Evolutionary conservation across 2,797 vertebrate species (phyloP).

Genomic region (Vireo griseus): DNA sequence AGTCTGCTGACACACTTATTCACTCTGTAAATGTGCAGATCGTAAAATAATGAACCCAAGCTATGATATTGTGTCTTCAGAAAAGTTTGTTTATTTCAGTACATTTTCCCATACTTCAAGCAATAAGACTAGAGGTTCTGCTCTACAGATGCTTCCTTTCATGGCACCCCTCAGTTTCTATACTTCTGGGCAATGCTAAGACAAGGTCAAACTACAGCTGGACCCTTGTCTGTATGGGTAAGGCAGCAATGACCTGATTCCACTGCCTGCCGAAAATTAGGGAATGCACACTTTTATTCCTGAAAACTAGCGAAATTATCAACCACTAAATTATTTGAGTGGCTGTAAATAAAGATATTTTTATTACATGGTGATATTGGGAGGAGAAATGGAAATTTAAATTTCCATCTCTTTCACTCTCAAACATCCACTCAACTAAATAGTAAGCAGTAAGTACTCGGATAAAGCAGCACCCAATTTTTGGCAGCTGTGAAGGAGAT

Average conservation of each 20-base stretch:
- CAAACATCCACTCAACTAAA: background rate
- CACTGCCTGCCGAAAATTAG: background rate
- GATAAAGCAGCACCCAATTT: background rate
- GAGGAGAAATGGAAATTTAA: background rate
- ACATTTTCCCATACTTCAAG: background rate
- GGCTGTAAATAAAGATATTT: background rate
- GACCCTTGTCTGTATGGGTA: background rate
- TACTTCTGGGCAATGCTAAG: background rate
- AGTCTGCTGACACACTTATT: background rate
- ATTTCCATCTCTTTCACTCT: background rate
- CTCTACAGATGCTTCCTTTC: background rate
- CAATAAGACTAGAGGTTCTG: background rate
- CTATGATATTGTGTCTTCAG: background rate
- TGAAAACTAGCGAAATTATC: background rate
- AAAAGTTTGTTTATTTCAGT: background rate
- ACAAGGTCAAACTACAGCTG: background rate
- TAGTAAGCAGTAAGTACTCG: background rate
- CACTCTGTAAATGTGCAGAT: background rate
- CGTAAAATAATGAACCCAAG: background rate
- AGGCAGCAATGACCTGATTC: background rate
- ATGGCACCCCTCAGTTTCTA: accelerated
- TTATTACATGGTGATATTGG: accelerated
- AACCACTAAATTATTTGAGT: background rate
- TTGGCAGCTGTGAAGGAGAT: background rate
- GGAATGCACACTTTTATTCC: background rate